A percentile compares a stretch with the other conserved stretches of the same genome.
Conservation (phyloP, 2,113 vertebrate species). For the Panthera uncia region DNA sequence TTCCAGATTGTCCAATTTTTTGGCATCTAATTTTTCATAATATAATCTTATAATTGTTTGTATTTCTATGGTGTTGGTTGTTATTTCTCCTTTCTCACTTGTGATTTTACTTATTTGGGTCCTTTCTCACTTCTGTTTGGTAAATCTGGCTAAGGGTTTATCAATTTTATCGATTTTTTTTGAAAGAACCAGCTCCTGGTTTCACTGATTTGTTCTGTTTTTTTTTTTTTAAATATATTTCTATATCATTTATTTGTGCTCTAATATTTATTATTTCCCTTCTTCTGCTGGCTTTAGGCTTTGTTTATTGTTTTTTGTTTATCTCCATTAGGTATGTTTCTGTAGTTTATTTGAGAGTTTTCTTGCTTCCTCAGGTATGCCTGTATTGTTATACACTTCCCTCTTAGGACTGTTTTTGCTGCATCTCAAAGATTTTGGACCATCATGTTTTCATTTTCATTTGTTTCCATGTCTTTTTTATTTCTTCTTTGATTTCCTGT, state of each 20-base stretch:
- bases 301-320: not conserved
- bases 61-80: not conserved
- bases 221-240: not conserved
- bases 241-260: not conserved
- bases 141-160: not conserved
- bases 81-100: not conserved
- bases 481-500: not conserved
- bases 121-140: not conserved
- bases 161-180: not conserved
- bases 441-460: not conserved
- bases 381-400: not conserved
- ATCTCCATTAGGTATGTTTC: not conserved
- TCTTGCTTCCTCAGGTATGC: not conserved
- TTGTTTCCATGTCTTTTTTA: not conserved
- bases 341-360: not conserved
- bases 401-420: not conserved
- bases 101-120: not conserved
- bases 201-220: not conserved
- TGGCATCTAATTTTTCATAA: not conserved
- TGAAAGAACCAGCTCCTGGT: not conserved
- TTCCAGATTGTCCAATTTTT: not conserved
- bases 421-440: not conserved
- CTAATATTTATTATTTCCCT: not conserved
- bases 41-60: not conserved
- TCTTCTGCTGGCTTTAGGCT: not conserved